phyloP scores from a whole-genome alignment of 2,888 invertebrate species.

The Gastracanthus pulcherrimus region DNA sequence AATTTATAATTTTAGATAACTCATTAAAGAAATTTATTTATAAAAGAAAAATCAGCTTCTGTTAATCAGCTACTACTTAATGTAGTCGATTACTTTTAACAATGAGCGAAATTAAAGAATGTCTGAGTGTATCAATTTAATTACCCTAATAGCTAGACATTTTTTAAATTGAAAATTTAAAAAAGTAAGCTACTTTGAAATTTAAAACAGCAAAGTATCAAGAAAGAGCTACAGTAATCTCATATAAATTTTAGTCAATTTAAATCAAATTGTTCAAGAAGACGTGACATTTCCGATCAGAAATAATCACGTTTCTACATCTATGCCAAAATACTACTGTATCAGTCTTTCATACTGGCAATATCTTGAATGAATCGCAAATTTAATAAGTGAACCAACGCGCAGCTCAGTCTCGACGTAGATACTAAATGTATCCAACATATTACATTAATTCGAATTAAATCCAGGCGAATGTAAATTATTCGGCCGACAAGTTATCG shows the following conservation, averaged over 20 bases:
- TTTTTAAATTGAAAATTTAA: background rate
- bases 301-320: constrained; percentile 18
- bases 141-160: background rate
- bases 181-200: background rate
- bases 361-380: constrained; percentile 37
- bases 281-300: constrained; percentile 35
- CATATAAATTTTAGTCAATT: background rate
- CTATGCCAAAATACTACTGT: constrained; percentile 19
- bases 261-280: constrained; percentile 7
- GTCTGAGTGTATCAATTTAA: background rate
- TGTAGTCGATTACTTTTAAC: background rate
- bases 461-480: constrained; percentile 20
- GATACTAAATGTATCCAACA: constrained; percentile 10
- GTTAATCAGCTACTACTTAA: background rate
- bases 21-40: no score
- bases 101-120: background rate
- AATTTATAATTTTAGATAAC: no score
- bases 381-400: constrained; percentile 37
- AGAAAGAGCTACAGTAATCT: background rate
- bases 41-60: background rate
- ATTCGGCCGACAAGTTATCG: constrained; percentile 19
- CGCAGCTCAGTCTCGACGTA: background rate
- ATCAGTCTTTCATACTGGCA: constrained; percentile 3
- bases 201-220: background rate
- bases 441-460: constrained; percentile 12